Evolutionary conservation across 2,888 invertebrate species (phyloP), one percentile per base, ranked within the genome.

Genomic region (Ernsta delagoae): DNA sequence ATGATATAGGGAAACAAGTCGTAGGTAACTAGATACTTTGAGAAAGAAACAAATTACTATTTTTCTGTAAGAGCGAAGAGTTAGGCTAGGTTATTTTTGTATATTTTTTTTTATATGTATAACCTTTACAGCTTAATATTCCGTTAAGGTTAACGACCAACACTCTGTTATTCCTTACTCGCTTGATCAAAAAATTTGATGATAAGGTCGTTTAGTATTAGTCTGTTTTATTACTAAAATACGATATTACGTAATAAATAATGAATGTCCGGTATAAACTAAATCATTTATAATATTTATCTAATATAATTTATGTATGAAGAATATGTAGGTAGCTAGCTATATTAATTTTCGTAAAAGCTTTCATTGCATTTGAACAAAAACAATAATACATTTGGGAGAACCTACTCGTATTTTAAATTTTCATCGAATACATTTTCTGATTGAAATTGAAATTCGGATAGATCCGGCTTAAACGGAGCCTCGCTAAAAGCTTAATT

Each of bases 401-500:
- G 6, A 16, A 24, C 8, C 16, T 24, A 16, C 16, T 12, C 48
- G 48, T 12, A 48, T 48, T 48, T 48, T 24, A 16, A 50, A 50
- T 8, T 50, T 50, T 50, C 50, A 50, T 59, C 12, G 11, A n/a
- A 53, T 50, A 11, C 50, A 65, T 65, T 53, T 65, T 59, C 59
- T 65, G 65, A 50, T 50, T 45, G 50, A 65, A 65, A 65, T 12
- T 59, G 65, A 59, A 59, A 59, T 65, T 59, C 59, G 50, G 59
- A 16, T 41, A 39, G 48, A 53, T 53, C 53, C 53, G 66, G 59
- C 53, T 66, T 39, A 65, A 60, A 43, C 48, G 53, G 31, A 60
- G 34, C 60, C 41, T 59, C 11, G 16, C 59, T 41, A 53, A 39
- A 66, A 36, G 59, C 53, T 66, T 43, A 41, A 53, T 59, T 53